Conservation (phyloP, 2,113 vertebrate species). For the Poecile atricapillus region DNA sequence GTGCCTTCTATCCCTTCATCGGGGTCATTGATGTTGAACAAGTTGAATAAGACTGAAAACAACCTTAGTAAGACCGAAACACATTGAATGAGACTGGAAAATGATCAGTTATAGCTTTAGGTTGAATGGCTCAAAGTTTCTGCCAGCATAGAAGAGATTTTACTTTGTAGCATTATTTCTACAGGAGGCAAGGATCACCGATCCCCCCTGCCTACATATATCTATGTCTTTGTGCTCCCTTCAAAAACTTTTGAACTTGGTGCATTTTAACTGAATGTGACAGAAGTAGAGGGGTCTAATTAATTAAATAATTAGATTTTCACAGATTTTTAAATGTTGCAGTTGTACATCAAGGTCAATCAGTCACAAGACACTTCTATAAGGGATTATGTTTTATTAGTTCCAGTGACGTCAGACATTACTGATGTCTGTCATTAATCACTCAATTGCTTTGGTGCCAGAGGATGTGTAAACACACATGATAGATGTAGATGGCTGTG, state of each 20-base stretch:
- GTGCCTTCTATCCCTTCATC: neutral
- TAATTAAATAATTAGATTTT: conserved; percentile 53
- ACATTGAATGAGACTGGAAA: neutral
- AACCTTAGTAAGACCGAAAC: neutral
- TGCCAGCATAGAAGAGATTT: neutral
- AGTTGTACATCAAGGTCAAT: conserved; percentile 2
- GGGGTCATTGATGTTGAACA: neutral
- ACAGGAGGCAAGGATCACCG: neutral
- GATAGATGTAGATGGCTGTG: neutral
- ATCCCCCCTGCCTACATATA: neutral
- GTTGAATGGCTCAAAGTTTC: neutral
- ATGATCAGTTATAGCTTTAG: neutral
- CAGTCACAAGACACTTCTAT: neutral
- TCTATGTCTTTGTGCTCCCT: neutral
- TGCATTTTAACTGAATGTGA: neutral
- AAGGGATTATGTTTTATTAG: conserved; percentile 6
- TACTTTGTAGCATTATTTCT: neutral
- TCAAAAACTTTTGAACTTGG: neutral
- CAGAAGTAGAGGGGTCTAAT: neutral
- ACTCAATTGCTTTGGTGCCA: neutral
- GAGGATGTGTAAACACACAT: neutral
- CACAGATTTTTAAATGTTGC: neutral
- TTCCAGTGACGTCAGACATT: neutral
- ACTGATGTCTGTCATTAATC: neutral
- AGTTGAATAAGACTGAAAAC: neutral